Conservation (phyloP, 92 coral and sea anemone genomes). For the Umimayanthus kanabou region DNA sequence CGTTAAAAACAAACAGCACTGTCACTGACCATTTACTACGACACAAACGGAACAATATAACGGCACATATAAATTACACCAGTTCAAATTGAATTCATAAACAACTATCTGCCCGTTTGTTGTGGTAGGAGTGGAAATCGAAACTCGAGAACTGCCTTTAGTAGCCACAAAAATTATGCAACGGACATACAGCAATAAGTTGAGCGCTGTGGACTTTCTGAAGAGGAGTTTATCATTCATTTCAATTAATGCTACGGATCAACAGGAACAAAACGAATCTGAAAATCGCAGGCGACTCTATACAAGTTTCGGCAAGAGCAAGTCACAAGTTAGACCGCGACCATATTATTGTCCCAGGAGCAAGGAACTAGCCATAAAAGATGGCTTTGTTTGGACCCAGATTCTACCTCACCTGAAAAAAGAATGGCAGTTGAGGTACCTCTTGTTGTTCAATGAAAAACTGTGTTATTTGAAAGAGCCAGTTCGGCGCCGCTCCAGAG, state of each 20-base stretch:
- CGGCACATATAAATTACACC: slow-evolving; percentile 5
- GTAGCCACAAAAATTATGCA: not conserved
- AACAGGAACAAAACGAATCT: not conserved
- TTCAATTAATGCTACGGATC: not conserved
- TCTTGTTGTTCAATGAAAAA: slow-evolving; percentile 27
- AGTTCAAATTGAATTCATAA: slow-evolving; percentile 29
- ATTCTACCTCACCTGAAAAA: slow-evolving; percentile 28
- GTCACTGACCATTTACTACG: not conserved
- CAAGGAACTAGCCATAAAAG: slow-evolving; percentile 25
- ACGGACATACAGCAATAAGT: slow-evolving; percentile 17
- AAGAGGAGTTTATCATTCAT: slow-evolving; percentile 16
- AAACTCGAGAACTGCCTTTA: not conserved
- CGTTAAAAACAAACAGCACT: slow-evolving; percentile 5
- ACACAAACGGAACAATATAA: slow-evolving; percentile 16
- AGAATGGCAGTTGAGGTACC: slow-evolving; percentile 38
- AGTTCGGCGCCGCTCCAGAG: slow-evolving; percentile 25
- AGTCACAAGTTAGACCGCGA: slow-evolving; percentile 14
- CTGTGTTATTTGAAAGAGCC: slow-evolving; percentile 39
- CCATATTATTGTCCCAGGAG: slow-evolving; percentile 29
- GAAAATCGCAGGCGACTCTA: slow-evolving; percentile 12
- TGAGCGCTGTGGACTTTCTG: slow-evolving; percentile 14
- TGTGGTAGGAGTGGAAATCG: not conserved
- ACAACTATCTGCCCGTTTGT: slow-evolving; percentile 17
- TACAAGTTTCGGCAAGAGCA: slow-evolving; percentile 28
- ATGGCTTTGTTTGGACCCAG: slow-evolving; percentile 42